Evolutionary conservation across 2,113 vertebrate genomes (phyloP).

Genomic region (Periophthalmus modestus): DNA sequence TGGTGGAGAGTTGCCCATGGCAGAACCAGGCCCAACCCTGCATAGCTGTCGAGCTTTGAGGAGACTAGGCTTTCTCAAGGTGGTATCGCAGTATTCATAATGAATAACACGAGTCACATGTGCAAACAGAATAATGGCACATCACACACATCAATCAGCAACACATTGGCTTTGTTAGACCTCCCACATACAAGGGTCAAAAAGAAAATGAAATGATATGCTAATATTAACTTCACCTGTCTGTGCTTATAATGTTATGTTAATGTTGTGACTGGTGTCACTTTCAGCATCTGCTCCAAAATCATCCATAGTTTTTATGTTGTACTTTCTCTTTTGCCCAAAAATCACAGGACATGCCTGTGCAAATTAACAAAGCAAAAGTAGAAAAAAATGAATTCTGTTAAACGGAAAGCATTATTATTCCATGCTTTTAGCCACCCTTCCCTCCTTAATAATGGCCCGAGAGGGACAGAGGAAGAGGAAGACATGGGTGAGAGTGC

Average conservation of each 20-base stretch:
- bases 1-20: too few species aligned
- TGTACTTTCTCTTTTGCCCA: background rate
- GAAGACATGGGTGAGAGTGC: conserved; percentile 71
- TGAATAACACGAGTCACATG: background rate
- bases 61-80: too few species aligned
- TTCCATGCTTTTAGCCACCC: conserved; percentile 9
- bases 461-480: conserved; percentile 49
- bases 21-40: too few species aligned
- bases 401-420: background rate
- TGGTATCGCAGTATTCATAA: background rate
- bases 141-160: background rate
- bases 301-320: background rate
- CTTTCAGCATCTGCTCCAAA: background rate
- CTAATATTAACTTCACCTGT: background rate
- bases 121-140: background rate
- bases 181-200: background rate
- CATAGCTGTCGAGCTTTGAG: too few species aligned
- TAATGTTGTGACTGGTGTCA: background rate
- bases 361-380: conserved; percentile 17
- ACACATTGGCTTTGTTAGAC: background rate
- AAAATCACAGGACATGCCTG: background rate
- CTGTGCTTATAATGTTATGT: background rate
- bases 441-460: conserved; percentile 37
- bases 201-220: background rate
- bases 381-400: conserved; percentile 42